These are phyloP conservation scores for Camponotus fellah DNA, from an alignment of 2,888 invertebrate genomes.

Conservation along the genomic window DNA sequence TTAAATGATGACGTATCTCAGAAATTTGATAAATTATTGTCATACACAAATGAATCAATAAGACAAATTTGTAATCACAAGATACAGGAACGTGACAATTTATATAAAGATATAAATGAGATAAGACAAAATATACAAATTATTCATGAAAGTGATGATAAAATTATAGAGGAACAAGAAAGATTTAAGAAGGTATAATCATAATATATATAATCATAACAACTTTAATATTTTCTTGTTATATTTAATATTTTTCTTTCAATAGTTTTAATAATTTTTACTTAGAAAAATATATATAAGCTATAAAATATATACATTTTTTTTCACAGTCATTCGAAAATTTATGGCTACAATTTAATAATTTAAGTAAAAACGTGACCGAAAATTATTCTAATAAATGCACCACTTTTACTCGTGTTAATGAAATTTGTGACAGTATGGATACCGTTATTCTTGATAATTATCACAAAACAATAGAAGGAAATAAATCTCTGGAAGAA, in stretches of 20 bases:
- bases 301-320: constrained; percentile 7
- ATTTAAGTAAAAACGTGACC: constrained; percentile 68
- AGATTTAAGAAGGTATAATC: constrained; percentile 67
- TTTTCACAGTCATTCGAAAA: constrained; percentile 73
- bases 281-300: background rate
- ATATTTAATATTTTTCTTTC: constrained; percentile 5
- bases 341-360: constrained; percentile 69
- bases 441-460: constrained; percentile 63
- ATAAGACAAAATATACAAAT: constrained; percentile 71
- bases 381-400: constrained; percentile 64
- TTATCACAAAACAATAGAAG: constrained; percentile 62
- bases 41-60: constrained; percentile 74
- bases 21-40: constrained; percentile 75
- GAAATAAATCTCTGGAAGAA: constrained; percentile 70
- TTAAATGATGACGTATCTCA: constrained; percentile 72
- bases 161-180: constrained; percentile 69
- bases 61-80: constrained; percentile 70
- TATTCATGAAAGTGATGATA: constrained; percentile 69
- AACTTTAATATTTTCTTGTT: background rate
- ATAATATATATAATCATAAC: background rate
- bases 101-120: constrained; percentile 69
- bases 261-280: constrained; percentile 12
- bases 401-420: constrained; percentile 67
- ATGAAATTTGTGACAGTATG: constrained; percentile 64
- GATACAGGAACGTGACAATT: constrained; percentile 72